A percentile compares a stretch with the other conserved stretches of the same genome.
Conservation (phyloP, 2,113 vertebrate genomes). For the Elephas maximus region DNA sequence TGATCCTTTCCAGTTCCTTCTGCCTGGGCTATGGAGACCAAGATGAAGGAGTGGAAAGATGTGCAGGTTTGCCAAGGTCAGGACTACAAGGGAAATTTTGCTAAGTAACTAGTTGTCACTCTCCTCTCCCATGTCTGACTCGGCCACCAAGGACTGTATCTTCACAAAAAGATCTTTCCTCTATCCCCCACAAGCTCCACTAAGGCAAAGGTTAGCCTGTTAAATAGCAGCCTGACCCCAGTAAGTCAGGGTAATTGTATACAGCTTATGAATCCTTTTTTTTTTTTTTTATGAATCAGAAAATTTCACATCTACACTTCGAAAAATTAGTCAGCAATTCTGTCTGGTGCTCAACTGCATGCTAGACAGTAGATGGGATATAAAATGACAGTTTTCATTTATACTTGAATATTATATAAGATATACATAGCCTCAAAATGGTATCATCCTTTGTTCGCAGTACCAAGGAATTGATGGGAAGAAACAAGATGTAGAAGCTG, state of each 20-base stretch:
- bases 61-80: background rate
- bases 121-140: background rate
- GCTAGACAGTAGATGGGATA: background rate
- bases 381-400: background rate
- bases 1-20: background rate
- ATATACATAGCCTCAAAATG: background rate
- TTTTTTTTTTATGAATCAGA: background rate
- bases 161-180: background rate
- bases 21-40: background rate
- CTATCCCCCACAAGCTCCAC: background rate
- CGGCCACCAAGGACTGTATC: background rate
- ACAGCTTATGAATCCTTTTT: background rate
- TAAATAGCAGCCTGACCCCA: background rate
- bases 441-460: background rate
- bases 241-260: background rate
- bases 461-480: background rate
- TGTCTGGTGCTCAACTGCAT: background rate
- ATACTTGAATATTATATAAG: background rate
- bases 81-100: background rate
- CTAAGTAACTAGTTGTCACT: background rate
- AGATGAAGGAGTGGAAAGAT: background rate
- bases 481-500: background rate
- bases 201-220: background rate
- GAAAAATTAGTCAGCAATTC: constrained; percentile 20
- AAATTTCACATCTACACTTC: constrained; percentile 23